Conservation (phyloP, 2,797 vertebrate genomes). For the Alectoris magna region DNA sequence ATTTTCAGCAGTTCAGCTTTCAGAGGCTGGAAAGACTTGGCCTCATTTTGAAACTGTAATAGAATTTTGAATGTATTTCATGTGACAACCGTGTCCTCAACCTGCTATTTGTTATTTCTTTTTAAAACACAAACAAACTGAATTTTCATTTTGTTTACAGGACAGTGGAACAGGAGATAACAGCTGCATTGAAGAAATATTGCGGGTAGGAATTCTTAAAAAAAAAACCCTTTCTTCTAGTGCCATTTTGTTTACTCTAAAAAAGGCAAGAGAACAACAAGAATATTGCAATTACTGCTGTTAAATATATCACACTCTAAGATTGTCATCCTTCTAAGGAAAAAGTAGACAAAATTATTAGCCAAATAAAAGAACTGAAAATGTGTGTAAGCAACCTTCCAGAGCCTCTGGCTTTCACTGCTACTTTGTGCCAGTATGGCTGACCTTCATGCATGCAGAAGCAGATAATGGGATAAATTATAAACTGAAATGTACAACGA, state of each 20-base stretch:
- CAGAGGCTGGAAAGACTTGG: constrained; percentile 17
- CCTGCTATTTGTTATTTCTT: constrained; percentile 26
- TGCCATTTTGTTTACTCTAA: constrained; percentile 18
- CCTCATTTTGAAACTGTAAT: constrained; percentile 21
- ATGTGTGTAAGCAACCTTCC: constrained; percentile 35
- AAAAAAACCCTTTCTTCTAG: not conserved
- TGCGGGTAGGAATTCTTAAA: constrained; percentile 79
- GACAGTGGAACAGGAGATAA: constrained; percentile 80
- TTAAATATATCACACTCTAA: not conserved
- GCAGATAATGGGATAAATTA: constrained; percentile 63
- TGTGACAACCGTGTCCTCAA: constrained; percentile 31
- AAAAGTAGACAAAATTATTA: constrained; percentile 38
- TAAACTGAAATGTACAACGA: constrained; percentile 58
- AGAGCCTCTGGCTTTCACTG: not conserved
- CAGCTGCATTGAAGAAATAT: constrained; percentile 84
- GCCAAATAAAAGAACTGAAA: constrained; percentile 37
- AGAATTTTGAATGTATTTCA: constrained; percentile 32
- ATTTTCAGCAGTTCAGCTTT: constrained; percentile 10
- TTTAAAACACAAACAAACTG: constrained; percentile 50
- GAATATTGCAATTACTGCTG: not conserved
- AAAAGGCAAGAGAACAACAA: not conserved
- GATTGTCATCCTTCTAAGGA: not conserved
- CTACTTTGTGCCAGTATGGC: not conserved
- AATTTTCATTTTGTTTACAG: constrained; percentile 78
- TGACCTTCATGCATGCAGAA: constrained; percentile 50